Conservation (phyloP, 2,888 invertebrate species). For the Erebia palarica region DNA sequence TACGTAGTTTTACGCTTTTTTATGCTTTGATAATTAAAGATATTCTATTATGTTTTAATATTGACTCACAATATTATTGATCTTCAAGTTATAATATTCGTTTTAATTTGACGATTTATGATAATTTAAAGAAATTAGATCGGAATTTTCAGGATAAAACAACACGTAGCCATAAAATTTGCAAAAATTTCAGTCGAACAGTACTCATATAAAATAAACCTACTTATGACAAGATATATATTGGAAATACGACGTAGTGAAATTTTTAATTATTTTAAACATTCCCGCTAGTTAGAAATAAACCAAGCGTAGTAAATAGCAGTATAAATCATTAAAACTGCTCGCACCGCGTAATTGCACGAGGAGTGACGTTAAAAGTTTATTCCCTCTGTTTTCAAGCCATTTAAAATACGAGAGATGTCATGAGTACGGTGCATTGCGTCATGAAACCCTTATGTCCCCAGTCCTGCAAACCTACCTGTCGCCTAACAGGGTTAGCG, state of each 20-base stretch:
- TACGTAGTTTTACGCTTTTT: too few relatives aligned
- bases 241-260: neutral
- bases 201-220: neutral
- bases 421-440: constrained; percentile 49
- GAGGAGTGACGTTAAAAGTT: constrained; percentile 14
- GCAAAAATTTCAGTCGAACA: too few relatives aligned
- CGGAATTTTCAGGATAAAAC: too few relatives aligned
- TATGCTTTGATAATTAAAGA: too few relatives aligned
- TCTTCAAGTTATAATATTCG: too few relatives aligned
- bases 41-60: too few relatives aligned
- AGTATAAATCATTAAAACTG: constrained; percentile 18
- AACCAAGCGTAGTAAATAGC: constrained; percentile 16
- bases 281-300: constrained; percentile 16
- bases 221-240: neutral
- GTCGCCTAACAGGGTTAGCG: constrained; percentile 62
- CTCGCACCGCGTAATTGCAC: constrained; percentile 16
- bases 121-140: too few relatives aligned
- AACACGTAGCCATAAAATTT: too few relatives aligned
- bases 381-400: constrained; percentile 23
- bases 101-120: too few relatives aligned
- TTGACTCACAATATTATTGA: too few relatives aligned
- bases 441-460: constrained; percentile 58
- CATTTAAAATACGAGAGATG: constrained; percentile 42
- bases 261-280: constrained; percentile 1
- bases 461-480: constrained; percentile 57